Percentiles rank a stretch among this genome's conserved stretches.
These are phyloP conservation scores for Metopolophium dirhodum DNA, from an alignment of 1,140 invertebrate species.

Conservation along the genomic window DNA sequence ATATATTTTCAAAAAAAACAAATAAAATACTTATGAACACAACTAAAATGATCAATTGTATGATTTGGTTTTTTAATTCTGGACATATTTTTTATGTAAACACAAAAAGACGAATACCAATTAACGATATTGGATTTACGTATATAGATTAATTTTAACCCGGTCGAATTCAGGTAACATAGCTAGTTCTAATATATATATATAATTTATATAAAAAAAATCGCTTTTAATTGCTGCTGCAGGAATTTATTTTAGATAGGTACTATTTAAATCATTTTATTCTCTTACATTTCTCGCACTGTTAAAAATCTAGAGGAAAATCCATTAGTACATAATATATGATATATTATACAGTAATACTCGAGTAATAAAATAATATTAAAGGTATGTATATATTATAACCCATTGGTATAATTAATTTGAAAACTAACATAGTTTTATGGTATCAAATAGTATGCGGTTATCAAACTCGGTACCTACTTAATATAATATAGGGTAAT, in stretches of 20 bases:
- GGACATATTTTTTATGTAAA: no score
- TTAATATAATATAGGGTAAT: background rate
- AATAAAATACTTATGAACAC: no score
- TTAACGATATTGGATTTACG: no score
- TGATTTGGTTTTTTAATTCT: no score
- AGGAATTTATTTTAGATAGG: background rate
- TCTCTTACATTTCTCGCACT: no score
- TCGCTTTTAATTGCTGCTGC: background rate
- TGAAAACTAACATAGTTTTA: background rate
- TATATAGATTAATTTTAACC: no score
- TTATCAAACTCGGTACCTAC: background rate
- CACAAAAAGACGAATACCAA: no score
- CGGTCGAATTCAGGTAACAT: no score
- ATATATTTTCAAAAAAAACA: no score
- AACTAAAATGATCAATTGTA: no score
- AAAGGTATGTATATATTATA: background rate
- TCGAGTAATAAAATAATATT: background rate
- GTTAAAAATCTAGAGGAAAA: background rate
- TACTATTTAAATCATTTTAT: background rate
- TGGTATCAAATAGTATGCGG: background rate
- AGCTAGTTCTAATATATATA: no score
- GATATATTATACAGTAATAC: background rate
- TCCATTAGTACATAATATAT: background rate
- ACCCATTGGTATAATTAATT: background rate
- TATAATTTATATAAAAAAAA: background rate